These are phyloP conservation scores for Philopedon plagiatum DNA, from an alignment of 2,888 invertebrate species.

Conservation along the genomic window DNA sequence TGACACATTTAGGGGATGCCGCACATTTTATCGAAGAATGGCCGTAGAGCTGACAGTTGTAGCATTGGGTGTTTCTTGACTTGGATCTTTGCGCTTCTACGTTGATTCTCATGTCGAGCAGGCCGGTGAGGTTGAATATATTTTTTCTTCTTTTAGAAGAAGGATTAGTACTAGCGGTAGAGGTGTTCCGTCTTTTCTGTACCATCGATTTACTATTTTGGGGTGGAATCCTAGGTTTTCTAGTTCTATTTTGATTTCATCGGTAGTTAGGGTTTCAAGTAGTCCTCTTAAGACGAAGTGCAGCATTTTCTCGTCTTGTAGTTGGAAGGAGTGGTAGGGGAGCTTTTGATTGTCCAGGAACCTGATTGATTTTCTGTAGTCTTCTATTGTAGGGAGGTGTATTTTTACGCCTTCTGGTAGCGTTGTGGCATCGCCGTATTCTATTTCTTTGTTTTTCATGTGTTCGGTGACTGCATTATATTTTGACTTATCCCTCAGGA, in stretches of 20 bases:
- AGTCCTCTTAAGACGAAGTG: constrained; percentile 17
- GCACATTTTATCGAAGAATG: neutral
- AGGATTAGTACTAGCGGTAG: too few species aligned
- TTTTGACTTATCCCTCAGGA: too few species aligned
- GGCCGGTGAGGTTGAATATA: too few species aligned
- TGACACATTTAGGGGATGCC: neutral
- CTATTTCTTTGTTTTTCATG: too few species aligned
- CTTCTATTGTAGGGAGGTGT: neutral
- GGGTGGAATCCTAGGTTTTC: too few species aligned
- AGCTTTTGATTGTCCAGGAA: neutral
- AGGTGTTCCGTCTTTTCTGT: neutral
- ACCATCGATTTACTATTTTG: neutral
- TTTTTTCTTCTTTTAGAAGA: too few species aligned
- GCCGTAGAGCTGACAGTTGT: neutral
- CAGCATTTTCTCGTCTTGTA: constrained; percentile 13
- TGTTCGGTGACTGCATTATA: too few species aligned
- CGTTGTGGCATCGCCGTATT: too few species aligned
- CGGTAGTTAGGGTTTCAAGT: too few species aligned
- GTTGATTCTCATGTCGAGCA: too few species aligned
- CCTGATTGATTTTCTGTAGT: neutral
- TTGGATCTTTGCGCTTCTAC: neutral
- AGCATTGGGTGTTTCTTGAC: neutral
- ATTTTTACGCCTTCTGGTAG: too few species aligned
- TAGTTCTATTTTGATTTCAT: too few species aligned
- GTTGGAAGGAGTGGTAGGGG: neutral